Evolutionary conservation across 2,888 invertebrate genomes (phyloP).

Genomic region (Sphinx pinastri): DNA sequence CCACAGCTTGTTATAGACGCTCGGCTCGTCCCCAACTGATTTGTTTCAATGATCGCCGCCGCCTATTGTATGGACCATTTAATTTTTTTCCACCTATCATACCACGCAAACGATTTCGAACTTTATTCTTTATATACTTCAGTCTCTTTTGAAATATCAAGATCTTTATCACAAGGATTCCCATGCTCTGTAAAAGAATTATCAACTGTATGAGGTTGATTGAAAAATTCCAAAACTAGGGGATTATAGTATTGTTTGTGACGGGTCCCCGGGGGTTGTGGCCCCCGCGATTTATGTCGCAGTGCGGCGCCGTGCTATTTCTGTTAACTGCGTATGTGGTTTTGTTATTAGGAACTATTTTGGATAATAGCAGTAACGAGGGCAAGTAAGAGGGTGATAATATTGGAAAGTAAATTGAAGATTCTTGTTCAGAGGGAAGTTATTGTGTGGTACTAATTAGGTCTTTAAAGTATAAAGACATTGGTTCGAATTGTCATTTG

Average conservation of each 20-base stretch:
- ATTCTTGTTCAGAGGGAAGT: slow-evolving; percentile 7
- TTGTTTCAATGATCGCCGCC: slow-evolving; percentile 65
- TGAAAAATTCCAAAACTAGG: slow-evolving; percentile 74
- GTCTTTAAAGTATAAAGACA: background rate
- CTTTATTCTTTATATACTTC: slow-evolving; percentile 31
- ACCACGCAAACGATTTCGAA: slow-evolving; percentile 33
- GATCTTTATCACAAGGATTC: slow-evolving; percentile 63
- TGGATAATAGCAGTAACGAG: slow-evolving; percentile 14
- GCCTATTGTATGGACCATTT: slow-evolving; percentile 72
- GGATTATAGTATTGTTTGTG: slow-evolving; percentile 62
- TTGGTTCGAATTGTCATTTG: background rate
- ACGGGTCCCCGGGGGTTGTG: slow-evolving; percentile 50
- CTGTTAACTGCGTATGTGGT: background rate
- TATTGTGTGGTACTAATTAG: background rate
- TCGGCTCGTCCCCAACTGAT: slow-evolving; percentile 62
- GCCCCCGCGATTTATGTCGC: slow-evolving; percentile 37
- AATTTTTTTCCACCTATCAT: slow-evolving; percentile 52
- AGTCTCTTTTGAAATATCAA: slow-evolving; percentile 41
- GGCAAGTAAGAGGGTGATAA: background rate
- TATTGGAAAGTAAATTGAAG: slow-evolving; percentile 12
- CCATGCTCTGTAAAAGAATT: slow-evolving; percentile 67
- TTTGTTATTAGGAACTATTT: slow-evolving; percentile 19
- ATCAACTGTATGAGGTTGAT: slow-evolving; percentile 73
- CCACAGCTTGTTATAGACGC: slow-evolving; percentile 46
- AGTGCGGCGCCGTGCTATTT: slow-evolving; percentile 25